phyloP scores from a whole-genome alignment of 2,888 invertebrate species.

The Eucera pruinosa region DNA sequence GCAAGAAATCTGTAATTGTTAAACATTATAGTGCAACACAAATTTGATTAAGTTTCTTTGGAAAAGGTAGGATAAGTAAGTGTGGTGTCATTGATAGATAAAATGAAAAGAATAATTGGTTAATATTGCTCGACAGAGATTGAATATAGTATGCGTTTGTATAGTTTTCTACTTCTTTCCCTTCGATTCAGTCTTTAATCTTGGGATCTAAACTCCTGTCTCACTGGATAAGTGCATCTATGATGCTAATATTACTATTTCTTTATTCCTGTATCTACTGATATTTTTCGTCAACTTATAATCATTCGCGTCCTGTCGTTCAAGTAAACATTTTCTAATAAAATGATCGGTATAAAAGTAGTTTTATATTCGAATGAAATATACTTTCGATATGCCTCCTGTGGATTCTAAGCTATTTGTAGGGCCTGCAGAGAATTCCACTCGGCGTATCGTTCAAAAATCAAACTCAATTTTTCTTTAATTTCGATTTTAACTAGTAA shows the following conservation, averaged over 20 bases:
- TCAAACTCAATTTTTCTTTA: background rate
- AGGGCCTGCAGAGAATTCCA: slow-evolving; percentile 81
- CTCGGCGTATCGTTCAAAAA: slow-evolving; percentile 73
- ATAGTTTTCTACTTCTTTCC: slow-evolving; percentile 5
- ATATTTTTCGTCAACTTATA: slow-evolving; percentile 34
- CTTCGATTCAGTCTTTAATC: slow-evolving; percentile 41
- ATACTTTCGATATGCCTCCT: slow-evolving; percentile 75
- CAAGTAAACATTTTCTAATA: background rate
- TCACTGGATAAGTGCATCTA: slow-evolving; percentile 56
- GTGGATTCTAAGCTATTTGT: slow-evolving; percentile 78
- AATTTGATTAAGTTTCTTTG: background rate
- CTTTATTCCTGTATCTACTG: slow-evolving; percentile 53
- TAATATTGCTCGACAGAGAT: background rate
- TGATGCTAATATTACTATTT: slow-evolving; percentile 57
- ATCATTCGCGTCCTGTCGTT: slow-evolving; percentile 39
- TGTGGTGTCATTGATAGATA: background rate
- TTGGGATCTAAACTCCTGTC: slow-evolving; percentile 57
- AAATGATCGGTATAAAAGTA: background rate
- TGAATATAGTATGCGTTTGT: background rate
- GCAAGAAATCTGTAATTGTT: background rate
- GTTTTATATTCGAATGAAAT: background rate
- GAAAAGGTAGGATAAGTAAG: background rate
- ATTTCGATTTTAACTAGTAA: no score
- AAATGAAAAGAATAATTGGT: background rate
- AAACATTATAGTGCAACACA: no score